Base-by-base conservation (phyloP, 2,113 vertebrate species). In the Chamaetylas fuelleborni region DNA sequence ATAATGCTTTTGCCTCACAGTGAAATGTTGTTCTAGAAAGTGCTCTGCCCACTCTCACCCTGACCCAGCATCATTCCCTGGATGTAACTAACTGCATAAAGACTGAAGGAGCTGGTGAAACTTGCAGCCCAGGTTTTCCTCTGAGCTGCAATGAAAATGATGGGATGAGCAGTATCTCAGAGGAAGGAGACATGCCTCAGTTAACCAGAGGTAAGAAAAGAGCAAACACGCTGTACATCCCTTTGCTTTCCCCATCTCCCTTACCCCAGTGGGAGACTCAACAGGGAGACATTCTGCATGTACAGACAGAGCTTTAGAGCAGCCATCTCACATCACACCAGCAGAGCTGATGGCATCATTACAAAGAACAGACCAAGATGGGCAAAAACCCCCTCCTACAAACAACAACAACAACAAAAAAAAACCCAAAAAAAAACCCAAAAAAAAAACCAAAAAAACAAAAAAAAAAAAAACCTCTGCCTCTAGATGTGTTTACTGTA, bases 221-320 rank as follows among this genome's bases (percentile, higher is more conserved):
- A 18, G 28, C 5, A n/a, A 87, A 31, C 8, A 33, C 0, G 0
- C 24, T 24, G 18, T 29, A 31, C 31, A 28, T 3, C 9, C 25
- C 72, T 53, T 40, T 34, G 54, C 31, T n/a, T 67, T 85, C 18
- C 36, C 26, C 10, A 40, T 24, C 38, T 73, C 50, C 16, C 18
- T 82, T 12, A 51, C 18, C n/a, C 50, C 22, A 8, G 25, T 3
- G 23, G 54, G 24, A 94, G 15, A 51, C 11, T 24, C 9, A 11
- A 9, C 50, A 19, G 23, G 7, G 29, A 67, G 66, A 36, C 12
- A 23, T n/a, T 34, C 45, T 33, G 31, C 33, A 18, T 1, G 3
- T 1, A 23, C 15, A 66, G 54, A 33, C 12, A 56, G 13, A 69
- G 40, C 57, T 65, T 51, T 29, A n/a, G 17, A 4, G 22, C 50